Percentiles rank a stretch among this genome's conserved stretches.
phyloP scores from a whole-genome alignment of 1,140 invertebrate genomes.

The Drosophila prosaltans region DNA sequence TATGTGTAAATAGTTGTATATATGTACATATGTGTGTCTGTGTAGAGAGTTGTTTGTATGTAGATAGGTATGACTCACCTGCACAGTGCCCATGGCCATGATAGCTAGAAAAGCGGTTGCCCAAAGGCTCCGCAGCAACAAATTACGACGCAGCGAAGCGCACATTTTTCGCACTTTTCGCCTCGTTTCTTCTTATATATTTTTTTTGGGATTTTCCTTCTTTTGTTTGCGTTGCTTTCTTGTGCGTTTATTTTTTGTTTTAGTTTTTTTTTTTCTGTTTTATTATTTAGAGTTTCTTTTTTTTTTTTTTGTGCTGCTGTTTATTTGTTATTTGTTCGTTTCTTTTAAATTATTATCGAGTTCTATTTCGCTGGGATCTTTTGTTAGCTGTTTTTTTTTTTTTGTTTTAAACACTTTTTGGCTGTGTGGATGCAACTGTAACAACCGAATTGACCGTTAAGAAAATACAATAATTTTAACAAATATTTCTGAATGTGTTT shows the following conservation, averaged over 20 bases:
- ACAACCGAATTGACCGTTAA: not conserved
- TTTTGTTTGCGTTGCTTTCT: conserved; percentile 1
- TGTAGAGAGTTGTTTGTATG: conserved; percentile 4
- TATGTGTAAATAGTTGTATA: not conserved
- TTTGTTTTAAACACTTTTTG: not conserved
- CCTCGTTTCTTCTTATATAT: conserved; percentile 26
- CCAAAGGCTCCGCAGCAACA: conserved; percentile 74
- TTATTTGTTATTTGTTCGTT: too few species aligned
- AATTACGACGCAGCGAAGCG: conserved; percentile 73
- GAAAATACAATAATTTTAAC: not conserved
- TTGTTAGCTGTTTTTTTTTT: too few species aligned
- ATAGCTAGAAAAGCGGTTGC: conserved; percentile 41
- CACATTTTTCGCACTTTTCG: conserved; percentile 63
- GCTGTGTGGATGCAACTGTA: conserved; percentile 24
- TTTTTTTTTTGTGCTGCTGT: not conserved
- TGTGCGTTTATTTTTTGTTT: conserved; percentile 6
- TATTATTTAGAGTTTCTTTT: conserved; percentile 8
- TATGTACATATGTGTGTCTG: conserved; percentile 14
- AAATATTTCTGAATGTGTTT: not conserved
- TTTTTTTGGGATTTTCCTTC: not conserved
- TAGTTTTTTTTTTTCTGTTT: conserved; percentile 13
- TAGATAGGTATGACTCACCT: conserved; percentile 67
- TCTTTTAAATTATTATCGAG: too few species aligned
- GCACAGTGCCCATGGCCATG: conserved; percentile 68
- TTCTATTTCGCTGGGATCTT: too few species aligned